Percentiles rank a stretch among this genome's conserved stretches.
Evolutionary conservation across 2,113 vertebrate genomes (phyloP).

Genomic region (Zosterops hypoxanthus): DNA sequence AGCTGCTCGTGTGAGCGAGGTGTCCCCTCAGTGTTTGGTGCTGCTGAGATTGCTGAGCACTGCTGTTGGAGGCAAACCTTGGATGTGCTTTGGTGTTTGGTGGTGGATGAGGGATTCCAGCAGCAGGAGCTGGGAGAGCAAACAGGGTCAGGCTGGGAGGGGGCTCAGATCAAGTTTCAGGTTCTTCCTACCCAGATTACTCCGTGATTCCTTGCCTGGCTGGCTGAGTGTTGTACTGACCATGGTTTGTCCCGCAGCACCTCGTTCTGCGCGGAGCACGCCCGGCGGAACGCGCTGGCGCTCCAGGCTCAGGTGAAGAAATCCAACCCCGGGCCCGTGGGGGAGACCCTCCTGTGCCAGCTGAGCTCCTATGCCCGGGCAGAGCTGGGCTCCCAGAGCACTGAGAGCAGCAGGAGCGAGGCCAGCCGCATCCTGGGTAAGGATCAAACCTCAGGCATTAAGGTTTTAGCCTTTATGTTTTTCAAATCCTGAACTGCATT

Average conservation of each 20-base stretch:
- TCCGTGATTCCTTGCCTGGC: fast-evolving
- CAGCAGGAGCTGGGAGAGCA: background rate
- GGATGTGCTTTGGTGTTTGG: fast-evolving
- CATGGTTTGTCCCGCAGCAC: background rate
- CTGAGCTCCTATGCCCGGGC: constrained; percentile 87
- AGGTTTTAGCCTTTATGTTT: fast-evolving
- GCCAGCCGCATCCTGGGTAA: constrained; percentile 87
- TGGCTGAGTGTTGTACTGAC: fast-evolving
- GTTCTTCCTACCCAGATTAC: fast-evolving
- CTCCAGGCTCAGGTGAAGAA: constrained; percentile 92
- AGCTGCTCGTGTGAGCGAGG: background rate
- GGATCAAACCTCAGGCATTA: fast-evolving
- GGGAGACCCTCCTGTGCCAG: constrained; percentile 89
- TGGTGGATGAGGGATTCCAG: background rate
- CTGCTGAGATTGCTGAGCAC: fast-evolving
- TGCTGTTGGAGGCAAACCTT: background rate
- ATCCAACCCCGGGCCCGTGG: constrained; percentile 76
- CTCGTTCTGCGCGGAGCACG: constrained; percentile 91
- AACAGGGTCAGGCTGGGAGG: background rate
- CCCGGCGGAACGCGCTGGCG: constrained; percentile 86
- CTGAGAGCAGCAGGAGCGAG: constrained; percentile 84
- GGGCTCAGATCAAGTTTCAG: background rate
- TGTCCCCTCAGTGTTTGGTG: fast-evolving
- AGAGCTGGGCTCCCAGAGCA: constrained; percentile 75
- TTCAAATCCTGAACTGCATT: background rate